phyloP scores from a whole-genome alignment of 2,888 invertebrate genomes.

The Campoplex capitator region DNA sequence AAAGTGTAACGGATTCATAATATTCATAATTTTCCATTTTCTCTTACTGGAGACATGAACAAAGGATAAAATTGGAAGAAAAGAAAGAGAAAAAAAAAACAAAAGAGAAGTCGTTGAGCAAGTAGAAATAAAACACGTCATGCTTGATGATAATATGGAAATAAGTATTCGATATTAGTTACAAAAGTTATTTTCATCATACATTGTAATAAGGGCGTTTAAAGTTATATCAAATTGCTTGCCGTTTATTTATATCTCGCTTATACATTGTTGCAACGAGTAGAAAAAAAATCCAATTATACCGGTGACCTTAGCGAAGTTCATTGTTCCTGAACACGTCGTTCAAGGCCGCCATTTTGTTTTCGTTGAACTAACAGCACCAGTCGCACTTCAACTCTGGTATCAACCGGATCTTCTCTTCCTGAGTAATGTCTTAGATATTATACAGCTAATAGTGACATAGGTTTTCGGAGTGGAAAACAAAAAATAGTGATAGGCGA shows the following conservation, averaged over 20 bases:
- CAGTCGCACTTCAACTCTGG: background rate
- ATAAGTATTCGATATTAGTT: no score
- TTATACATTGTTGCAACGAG: background rate
- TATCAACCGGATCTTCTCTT: background rate
- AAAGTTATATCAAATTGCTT: background rate
- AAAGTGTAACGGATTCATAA: slow-evolving; percentile 19
- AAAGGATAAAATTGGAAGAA: no score
- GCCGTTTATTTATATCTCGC: background rate
- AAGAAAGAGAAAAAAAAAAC: no score
- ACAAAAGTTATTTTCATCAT: no score
- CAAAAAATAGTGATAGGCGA: background rate
- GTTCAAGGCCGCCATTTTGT: background rate
- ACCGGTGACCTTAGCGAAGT: background rate
- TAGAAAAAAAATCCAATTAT: background rate
- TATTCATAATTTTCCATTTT: no score
- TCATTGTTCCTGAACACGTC: background rate
- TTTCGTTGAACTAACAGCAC: background rate
- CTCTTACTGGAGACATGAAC: no score
- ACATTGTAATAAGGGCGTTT: background rate
- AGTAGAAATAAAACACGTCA: no score
- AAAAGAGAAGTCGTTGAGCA: no score
- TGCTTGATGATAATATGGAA: no score
- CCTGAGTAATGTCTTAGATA: background rate
- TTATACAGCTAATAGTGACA: background rate
- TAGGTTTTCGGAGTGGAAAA: background rate